Evolutionary conservation across 1,140 invertebrate species (phyloP).

Genomic region (Helicoverpa armigera): DNA sequence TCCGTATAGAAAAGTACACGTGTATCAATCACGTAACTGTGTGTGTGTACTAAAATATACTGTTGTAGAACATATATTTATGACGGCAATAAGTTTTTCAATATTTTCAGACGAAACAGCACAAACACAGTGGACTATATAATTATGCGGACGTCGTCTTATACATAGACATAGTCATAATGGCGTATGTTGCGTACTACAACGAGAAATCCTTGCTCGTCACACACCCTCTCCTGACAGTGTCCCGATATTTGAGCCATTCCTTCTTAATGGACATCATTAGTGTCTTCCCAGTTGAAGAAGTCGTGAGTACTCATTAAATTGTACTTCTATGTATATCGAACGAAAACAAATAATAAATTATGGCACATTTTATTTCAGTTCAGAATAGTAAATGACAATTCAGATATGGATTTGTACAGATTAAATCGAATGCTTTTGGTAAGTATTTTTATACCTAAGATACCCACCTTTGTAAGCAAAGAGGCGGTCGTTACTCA

Average conservation of each 20-base stretch:
- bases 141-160: slow-evolving; percentile 68
- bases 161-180: slow-evolving; percentile 79
- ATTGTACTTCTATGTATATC: slow-evolving; percentile 9
- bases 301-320: slow-evolving; percentile 65
- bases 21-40: no score
- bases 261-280: slow-evolving; percentile 76
- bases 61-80: no score
- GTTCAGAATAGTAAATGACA: slow-evolving; percentile 74
- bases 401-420: slow-evolving; percentile 70
- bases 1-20: no score
- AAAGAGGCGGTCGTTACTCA: neutral
- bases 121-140: slow-evolving; percentile 59
- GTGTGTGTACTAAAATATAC: no score
- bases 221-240: slow-evolving; percentile 78
- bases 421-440: slow-evolving; percentile 74
- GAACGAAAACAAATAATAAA: neutral
- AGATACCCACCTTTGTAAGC: neutral
- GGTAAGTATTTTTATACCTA: slow-evolving; percentile 56
- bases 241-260: slow-evolving; percentile 76
- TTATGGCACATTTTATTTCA: slow-evolving; percentile 57
- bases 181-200: slow-evolving; percentile 82
- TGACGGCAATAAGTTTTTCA: neutral
- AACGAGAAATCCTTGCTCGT: slow-evolving; percentile 76
- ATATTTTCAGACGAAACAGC: slow-evolving; percentile 70
- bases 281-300: slow-evolving; percentile 80